Base-by-base conservation (phyloP, 2,888 invertebrate genomes). In the Seladonia tumulorum region DNA sequence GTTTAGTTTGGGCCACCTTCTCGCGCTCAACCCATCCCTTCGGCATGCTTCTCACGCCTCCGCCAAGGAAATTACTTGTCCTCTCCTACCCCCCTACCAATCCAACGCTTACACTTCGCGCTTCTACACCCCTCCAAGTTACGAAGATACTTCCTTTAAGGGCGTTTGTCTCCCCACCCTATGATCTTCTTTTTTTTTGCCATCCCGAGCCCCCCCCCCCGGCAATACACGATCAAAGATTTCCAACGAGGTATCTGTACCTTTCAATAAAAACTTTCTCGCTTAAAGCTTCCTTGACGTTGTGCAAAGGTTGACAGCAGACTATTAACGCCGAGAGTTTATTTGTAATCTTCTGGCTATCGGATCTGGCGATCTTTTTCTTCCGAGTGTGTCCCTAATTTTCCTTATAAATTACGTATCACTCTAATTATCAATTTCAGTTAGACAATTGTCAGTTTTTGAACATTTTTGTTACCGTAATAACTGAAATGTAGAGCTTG, bases 51-150 rank as follows among this genome's bases (percentile, higher is more conserved):
- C 94, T 94, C 95, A 95, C 94, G 95, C 94, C 92, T 93, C 91
- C 86, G 89, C 92, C 93, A 89, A 95, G 95, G 95, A 95, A 95
- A 95, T 95, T 95, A 95, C 95, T 94, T 94, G 94, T 93, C 94
- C 94, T 93, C 93, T 88, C 80, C 87, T 81, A 49, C 90, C 87
- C 84, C 82, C 83, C 84, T 81, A 25, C 87, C 86, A 73, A 80
- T 73, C 76, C 74, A 80, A 79, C 80, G 82, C 75, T 57, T 76
- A 45, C 82, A 45, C 39, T 47, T 45, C 75, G n/a, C 78, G 16
- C 42, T 49, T 29, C 74, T 12, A 45, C 74, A 22, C 39, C 42
- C 66, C 63, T n/a, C 70, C 70, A 47, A 68, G 45, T 80, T 71
- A 66, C 79, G 68, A 29, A 74, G 88, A 86, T 83, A 75, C 83